Evolutionary conservation across 1,140 invertebrate species (phyloP).

Genomic region (Arion vulgaris): DNA sequence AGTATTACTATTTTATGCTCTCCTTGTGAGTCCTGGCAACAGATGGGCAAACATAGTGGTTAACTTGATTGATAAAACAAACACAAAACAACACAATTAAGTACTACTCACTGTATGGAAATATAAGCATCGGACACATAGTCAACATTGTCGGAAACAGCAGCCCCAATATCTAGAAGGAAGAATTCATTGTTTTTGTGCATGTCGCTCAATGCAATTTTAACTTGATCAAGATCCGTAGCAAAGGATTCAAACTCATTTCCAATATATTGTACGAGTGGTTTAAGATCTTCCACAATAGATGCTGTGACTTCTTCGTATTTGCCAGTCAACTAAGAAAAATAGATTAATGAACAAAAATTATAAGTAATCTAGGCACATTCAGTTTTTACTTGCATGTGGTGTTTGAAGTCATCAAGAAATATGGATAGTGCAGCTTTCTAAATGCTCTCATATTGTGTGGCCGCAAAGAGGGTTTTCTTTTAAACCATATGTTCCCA

Average conservation of each 20-base stretch:
- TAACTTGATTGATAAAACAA: too few relatives aligned
- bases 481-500: too few relatives aligned
- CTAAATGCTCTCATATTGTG: too few relatives aligned
- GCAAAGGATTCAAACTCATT: conserved; percentile 40
- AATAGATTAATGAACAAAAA: neutral
- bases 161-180: conserved; percentile 51
- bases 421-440: too few relatives aligned
- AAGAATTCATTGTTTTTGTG: conserved; percentile 56
- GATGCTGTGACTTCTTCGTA: conserved; percentile 32
- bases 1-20: too few relatives aligned
- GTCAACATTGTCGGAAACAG: neutral
- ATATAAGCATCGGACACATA: neutral
- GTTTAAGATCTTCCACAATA: conserved; percentile 25
- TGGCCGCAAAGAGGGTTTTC: too few relatives aligned
- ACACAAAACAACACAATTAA: too few relatives aligned
- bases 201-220: conserved; percentile 48
- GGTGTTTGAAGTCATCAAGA: too few relatives aligned
- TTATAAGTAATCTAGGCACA: too few relatives aligned
- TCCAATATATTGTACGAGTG: conserved; percentile 24
- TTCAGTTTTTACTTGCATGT: too few relatives aligned
- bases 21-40: too few relatives aligned
- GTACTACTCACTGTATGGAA: neutral
- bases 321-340: conserved; percentile 33
- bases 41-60: too few relatives aligned
- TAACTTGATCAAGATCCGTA: conserved; percentile 42